Evolutionary conservation across 2,888 invertebrate species (phyloP), one percentile per base, ranked within the genome.

Genomic region (Agonopterix alstromeriana): DNA sequence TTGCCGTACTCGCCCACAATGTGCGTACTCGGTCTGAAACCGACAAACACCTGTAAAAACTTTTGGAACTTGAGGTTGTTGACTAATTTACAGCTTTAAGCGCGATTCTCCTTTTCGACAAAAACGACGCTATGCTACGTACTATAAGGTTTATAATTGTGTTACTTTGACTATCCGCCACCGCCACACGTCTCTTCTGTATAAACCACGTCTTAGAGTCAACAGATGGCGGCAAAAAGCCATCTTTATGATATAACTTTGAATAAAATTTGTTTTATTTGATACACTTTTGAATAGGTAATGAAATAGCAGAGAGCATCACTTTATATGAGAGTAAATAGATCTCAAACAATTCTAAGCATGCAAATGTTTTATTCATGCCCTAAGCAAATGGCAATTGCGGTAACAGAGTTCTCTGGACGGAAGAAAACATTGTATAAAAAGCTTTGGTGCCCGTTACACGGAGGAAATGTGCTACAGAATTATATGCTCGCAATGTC

Each of bases 281-380:
- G 1, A 42, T 14, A 42, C n/a, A 27, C n/a, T 2, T 10, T 10
- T 27, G 10, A 3, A 8, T 3, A 17, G 10, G 27, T 35, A 35
- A 35, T 35, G 43, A n/a, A 27, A 7, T n/a, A 43, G 8, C 42
- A 11, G 8, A 11, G 14, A 36, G 8, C 45, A 36, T 14, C n/a
- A 53, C 58, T 55, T 55, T 61, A 53, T 55, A 53, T 57, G 53
- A 54, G 52, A 53, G 52, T 58, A 63, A 65, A 68, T 65, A 70
- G 70, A 67, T 69, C 67, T 57, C 65, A 64, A 60, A 60, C 70
- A 76, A 76, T 72, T 46, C 74, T 73, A 66, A 76, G 71, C 72
- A 75, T 72, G 75, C 76, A 74, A 67, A 82, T 82, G 77, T 82
- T 80, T 82, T 82, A 82, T 82, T 82, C 82, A 82, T 75, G 58